Conservation (phyloP, 2,113 vertebrate genomes). For the Colossoma macropomum region DNA sequence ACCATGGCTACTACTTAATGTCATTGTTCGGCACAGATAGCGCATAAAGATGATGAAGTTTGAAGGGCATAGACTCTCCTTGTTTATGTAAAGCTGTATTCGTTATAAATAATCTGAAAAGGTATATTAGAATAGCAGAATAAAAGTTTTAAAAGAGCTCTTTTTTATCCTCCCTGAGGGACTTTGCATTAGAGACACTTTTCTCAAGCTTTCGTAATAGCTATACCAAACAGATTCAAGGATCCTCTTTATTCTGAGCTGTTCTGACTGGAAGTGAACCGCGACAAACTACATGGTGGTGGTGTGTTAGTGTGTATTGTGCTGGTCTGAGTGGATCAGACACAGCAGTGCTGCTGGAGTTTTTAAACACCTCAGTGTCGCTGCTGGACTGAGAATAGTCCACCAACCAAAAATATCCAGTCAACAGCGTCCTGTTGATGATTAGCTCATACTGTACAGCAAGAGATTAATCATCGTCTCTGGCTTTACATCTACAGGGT, state of each 20-base stretch:
- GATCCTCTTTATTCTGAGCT: slow-evolving; percentile 6
- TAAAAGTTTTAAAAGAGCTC: slow-evolving; percentile 28
- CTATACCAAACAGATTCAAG: slow-evolving; percentile 1
- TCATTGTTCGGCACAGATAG: slow-evolving; percentile 52
- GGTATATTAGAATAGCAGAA: slow-evolving; percentile 41
- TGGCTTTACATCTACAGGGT: too few relatives aligned
- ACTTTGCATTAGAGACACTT: slow-evolving; percentile 12
- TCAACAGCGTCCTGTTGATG: too few relatives aligned
- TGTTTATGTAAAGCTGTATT: slow-evolving; percentile 40
- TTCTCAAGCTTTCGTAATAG: slow-evolving; percentile 2
- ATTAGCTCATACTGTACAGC: too few relatives aligned
- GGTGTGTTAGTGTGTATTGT: too few relatives aligned
- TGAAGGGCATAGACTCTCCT: slow-evolving; percentile 38
- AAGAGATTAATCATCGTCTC: too few relatives aligned
- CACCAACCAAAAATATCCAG: too few relatives aligned
- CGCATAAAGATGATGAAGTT: slow-evolving; percentile 40
- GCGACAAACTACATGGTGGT: background rate
- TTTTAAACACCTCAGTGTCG: too few relatives aligned
- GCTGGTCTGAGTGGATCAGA: too few relatives aligned
- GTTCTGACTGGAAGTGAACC: background rate
- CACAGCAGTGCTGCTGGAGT: too few relatives aligned
- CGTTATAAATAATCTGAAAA: slow-evolving; percentile 31
- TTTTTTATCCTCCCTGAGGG: background rate
- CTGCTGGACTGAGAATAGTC: too few relatives aligned
- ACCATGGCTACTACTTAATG: slow-evolving; percentile 42